A percentile compares a stretch with the other conserved stretches of the same genome.
These are phyloP conservation scores for Sesamia nonagrioides DNA, from an alignment of 1,140 invertebrate genomes.

Conservation along the genomic window DNA sequence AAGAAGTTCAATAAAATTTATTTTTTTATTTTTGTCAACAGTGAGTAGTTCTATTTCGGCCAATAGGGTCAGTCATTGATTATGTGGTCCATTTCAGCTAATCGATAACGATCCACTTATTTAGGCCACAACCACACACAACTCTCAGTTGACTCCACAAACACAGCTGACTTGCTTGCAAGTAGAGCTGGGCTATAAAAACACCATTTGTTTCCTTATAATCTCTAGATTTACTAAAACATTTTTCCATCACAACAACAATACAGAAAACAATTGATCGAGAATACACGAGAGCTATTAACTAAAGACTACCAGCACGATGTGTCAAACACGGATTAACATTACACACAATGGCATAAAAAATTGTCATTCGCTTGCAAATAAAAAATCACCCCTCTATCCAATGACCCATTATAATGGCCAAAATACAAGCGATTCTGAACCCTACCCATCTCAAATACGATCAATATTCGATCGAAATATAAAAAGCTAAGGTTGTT, in stretches of 20 bases:
- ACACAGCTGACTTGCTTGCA: background rate
- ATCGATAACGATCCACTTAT: background rate
- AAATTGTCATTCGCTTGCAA: slow-evolving; percentile 76
- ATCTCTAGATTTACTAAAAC: slow-evolving; percentile 30
- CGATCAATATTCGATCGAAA: background rate
- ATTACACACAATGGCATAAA: slow-evolving; percentile 77
- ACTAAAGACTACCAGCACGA: slow-evolving; percentile 70
- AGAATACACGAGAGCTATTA: slow-evolving; percentile 73
- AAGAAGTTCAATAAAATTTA: background rate
- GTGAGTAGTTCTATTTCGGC: too few relatives aligned
- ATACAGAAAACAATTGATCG: slow-evolving; percentile 66
- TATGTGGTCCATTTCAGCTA: background rate
- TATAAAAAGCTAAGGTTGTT: slow-evolving; percentile 60
- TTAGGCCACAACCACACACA: background rate
- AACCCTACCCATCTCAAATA: slow-evolving; percentile 52
- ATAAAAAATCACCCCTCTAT: slow-evolving; percentile 71
- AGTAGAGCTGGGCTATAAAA: background rate
- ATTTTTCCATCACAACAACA: slow-evolving; percentile 51
- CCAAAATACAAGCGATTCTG: slow-evolving; percentile 45
- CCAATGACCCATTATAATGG: slow-evolving; percentile 56
- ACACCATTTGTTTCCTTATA: slow-evolving; percentile 12
- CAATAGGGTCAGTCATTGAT: background rate
- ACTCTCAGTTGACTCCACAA: background rate
- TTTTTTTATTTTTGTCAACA: too few relatives aligned
- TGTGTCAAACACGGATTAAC: slow-evolving; percentile 84